Conservation (phyloP, 2,888 invertebrate species). For the Dendrolimus pini region DNA sequence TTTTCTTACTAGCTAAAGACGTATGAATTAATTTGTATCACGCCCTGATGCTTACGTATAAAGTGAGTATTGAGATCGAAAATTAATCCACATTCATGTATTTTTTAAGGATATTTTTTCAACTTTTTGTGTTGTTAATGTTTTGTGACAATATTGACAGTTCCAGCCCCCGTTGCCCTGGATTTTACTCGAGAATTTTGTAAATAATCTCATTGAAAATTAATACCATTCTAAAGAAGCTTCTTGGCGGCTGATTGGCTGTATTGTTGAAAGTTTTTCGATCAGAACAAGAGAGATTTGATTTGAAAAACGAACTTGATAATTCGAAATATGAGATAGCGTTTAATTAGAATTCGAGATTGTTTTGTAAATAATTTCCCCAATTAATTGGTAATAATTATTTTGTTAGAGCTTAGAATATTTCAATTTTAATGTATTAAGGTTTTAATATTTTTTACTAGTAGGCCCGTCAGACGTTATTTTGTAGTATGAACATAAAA, state of each 20-base stretch:
- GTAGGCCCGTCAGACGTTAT: too few relatives aligned
- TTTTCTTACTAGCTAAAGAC: slow-evolving; percentile 30
- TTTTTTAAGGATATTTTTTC: slow-evolving; percentile 25
- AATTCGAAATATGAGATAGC: slow-evolving; percentile 20
- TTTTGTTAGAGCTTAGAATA: too few relatives aligned
- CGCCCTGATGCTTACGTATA: slow-evolving; percentile 71
- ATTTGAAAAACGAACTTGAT: slow-evolving; percentile 44
- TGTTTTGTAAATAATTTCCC: too few relatives aligned
- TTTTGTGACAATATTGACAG: slow-evolving; percentile 75
- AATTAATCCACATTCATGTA: slow-evolving; percentile 69
- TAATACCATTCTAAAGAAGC: slow-evolving; percentile 56
- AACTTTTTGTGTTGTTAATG: slow-evolving; percentile 37
- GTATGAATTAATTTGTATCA: slow-evolving; percentile 69
- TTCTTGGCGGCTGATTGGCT: slow-evolving; percentile 54
- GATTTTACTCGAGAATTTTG: slow-evolving; percentile 50
- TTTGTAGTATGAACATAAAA: too few relatives aligned
- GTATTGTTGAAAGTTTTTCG: slow-evolving; percentile 62
- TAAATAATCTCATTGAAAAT: slow-evolving; percentile 74
- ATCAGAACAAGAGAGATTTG: slow-evolving; percentile 38
- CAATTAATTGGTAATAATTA: too few relatives aligned
- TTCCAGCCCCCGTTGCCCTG: slow-evolving; percentile 47
- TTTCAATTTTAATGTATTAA: too few relatives aligned
- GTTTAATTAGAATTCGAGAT: too few relatives aligned
- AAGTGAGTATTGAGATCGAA: slow-evolving; percentile 68
- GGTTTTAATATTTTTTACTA: too few relatives aligned